These are phyloP conservation scores for Netelia virgata DNA, from an alignment of 2,888 invertebrate genomes.

Conservation along the genomic window DNA sequence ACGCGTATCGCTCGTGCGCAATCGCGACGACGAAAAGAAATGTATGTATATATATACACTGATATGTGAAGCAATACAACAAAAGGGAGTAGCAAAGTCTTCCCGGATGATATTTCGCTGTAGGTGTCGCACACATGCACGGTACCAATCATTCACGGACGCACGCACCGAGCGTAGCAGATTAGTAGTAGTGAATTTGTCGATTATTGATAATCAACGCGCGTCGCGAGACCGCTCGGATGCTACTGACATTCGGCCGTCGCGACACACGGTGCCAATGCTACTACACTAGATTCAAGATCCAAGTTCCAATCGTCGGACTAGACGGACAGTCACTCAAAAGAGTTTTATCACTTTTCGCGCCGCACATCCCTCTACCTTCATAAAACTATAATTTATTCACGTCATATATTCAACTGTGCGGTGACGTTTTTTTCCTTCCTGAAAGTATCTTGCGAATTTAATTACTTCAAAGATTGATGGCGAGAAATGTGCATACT, in stretches of 20 bases:
- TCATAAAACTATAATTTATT: too few relatives aligned
- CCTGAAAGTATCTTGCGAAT: background rate
- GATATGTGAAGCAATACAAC: background rate
- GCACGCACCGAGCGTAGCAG: background rate
- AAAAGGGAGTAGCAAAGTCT: background rate
- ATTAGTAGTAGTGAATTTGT: background rate
- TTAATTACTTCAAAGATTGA: too few relatives aligned
- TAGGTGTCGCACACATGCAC: background rate
- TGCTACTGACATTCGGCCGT: conserved; percentile 42
- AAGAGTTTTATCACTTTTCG: conserved; percentile 26
- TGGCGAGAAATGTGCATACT: background rate
- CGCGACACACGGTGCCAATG: conserved; percentile 19
- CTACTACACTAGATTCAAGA: background rate
- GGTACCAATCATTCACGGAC: background rate
- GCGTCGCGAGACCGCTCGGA: conserved; percentile 29
- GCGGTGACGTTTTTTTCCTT: background rate
- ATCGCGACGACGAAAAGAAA: background rate
- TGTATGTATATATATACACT: background rate
- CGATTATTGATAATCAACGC: conserved; percentile 63
- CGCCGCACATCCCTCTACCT: conserved; percentile 6
- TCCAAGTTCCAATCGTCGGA: conserved; percentile 38
- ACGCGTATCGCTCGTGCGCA: conserved; percentile 29
- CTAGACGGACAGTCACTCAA: conserved; percentile 59
- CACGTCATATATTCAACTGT: background rate
- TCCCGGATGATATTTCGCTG: background rate